Conservation (phyloP, 1,140 invertebrate species). For the Bombus soroeensis region DNA sequence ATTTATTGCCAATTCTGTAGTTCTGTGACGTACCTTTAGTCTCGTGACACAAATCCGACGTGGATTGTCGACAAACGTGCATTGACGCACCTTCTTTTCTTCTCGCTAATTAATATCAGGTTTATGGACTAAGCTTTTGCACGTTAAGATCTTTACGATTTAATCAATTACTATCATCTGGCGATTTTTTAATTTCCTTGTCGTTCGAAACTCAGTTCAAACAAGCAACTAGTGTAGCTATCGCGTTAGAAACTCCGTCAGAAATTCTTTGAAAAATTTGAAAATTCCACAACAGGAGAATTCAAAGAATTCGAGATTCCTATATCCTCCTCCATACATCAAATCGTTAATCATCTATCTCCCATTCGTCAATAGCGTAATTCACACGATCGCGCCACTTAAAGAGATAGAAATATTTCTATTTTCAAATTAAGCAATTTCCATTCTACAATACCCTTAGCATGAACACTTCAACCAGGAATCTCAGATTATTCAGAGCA, state of each 20-base stretch:
- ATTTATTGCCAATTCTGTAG: too few species aligned
- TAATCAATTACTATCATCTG: background rate
- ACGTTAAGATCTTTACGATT: background rate
- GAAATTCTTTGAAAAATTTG: background rate
- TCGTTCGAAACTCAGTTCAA: too few species aligned
- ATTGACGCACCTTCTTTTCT: too few species aligned
- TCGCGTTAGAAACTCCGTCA: too few species aligned
- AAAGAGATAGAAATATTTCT: background rate
- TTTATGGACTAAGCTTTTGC: background rate
- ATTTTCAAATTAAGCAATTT: background rate
- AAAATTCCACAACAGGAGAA: background rate
- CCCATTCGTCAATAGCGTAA: too few species aligned
- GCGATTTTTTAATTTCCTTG: background rate
- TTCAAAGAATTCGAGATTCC: background rate
- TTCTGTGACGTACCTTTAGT: too few species aligned
- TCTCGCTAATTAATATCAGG: too few species aligned
- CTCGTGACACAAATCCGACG: too few species aligned
- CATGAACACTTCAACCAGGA: constrained; percentile 14
- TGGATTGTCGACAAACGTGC: too few species aligned
- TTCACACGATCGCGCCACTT: background rate
- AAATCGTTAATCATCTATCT: background rate
- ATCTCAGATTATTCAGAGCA: constrained; percentile 28
- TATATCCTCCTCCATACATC: background rate
- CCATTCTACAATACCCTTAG: constrained; percentile 28
- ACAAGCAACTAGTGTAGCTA: too few species aligned